phyloP scores from a whole-genome alignment of 2,888 invertebrate species.

The Drosophila maculinotata region DNA sequence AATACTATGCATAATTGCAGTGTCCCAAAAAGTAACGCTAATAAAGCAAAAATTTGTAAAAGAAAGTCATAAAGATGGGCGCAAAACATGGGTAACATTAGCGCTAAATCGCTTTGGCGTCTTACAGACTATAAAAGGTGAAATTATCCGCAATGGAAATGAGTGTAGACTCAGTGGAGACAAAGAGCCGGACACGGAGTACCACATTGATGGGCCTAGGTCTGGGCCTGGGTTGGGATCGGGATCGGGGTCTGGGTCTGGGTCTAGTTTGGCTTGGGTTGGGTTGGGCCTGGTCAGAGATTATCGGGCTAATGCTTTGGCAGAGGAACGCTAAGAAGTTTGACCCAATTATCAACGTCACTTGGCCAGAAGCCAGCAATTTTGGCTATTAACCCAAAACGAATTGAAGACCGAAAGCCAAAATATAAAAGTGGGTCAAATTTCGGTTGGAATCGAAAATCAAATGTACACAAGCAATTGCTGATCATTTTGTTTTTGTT shows the following conservation, averaged over 20 bases:
- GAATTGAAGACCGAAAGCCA: constrained; percentile 34
- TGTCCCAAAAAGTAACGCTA: constrained; percentile 63
- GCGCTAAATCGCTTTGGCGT: constrained; percentile 66
- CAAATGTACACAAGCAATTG: constrained; percentile 38
- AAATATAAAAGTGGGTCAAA: constrained; percentile 39
- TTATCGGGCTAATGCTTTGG: constrained; percentile 42
- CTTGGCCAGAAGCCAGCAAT: constrained; percentile 43
- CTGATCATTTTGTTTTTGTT: constrained; percentile 47
- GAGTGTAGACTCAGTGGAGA: constrained; percentile 35
- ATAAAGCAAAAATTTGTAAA: constrained; percentile 64
- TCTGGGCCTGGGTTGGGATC: constrained; percentile 3
- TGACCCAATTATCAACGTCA: constrained; percentile 51
- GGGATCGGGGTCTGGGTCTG: not conserved
- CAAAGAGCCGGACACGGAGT: constrained; percentile 64
- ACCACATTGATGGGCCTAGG: constrained; percentile 34
- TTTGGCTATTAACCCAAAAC: constrained; percentile 49
- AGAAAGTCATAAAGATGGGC: constrained; percentile 64
- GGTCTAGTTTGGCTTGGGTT: not conserved
- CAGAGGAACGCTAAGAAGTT: constrained; percentile 21
- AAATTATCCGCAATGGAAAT: constrained; percentile 68
- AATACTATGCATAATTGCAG: constrained; percentile 45
- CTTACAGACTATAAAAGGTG: constrained; percentile 67
- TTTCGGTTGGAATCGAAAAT: constrained; percentile 48
- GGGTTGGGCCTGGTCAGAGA: constrained; percentile 31
- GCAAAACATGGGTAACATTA: constrained; percentile 67